These are phyloP conservation scores for Philotrypesis tridentata DNA, from an alignment of 1,140 invertebrate genomes.

Conservation along the genomic window DNA sequence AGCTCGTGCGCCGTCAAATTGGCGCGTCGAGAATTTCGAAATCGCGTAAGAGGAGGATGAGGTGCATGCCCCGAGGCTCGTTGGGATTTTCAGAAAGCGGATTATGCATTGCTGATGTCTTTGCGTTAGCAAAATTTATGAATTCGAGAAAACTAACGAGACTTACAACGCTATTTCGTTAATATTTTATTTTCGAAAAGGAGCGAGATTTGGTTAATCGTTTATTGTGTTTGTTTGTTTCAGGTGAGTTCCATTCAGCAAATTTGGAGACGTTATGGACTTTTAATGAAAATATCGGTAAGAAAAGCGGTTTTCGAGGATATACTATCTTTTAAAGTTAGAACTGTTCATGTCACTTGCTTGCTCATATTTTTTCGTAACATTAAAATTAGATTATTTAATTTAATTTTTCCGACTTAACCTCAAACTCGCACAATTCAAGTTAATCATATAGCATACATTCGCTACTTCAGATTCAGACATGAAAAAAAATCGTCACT, in stretches of 20 bases:
- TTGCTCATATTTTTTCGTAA: too few species aligned
- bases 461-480: too few species aligned
- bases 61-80: not conserved
- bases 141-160: not conserved
- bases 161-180: not conserved
- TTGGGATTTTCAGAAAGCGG: not conserved
- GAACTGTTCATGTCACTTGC: too few species aligned
- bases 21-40: slow-evolving; percentile 1
- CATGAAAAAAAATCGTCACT: too few species aligned
- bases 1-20: not conserved
- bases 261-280: too few species aligned
- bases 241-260: not conserved
- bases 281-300: not conserved
- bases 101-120: not conserved
- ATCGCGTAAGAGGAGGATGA: not conserved
- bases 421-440: too few species aligned
- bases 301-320: too few species aligned
- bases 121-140: not conserved
- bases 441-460: too few species aligned
- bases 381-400: too few species aligned
- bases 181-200: not conserved
- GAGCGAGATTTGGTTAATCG: not conserved
- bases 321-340: too few species aligned
- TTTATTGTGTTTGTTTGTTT: not conserved
- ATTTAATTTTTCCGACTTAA: too few species aligned